Base-by-base conservation (phyloP, 2,797 vertebrate genomes). In the Lophotriccus pileatus region DNA sequence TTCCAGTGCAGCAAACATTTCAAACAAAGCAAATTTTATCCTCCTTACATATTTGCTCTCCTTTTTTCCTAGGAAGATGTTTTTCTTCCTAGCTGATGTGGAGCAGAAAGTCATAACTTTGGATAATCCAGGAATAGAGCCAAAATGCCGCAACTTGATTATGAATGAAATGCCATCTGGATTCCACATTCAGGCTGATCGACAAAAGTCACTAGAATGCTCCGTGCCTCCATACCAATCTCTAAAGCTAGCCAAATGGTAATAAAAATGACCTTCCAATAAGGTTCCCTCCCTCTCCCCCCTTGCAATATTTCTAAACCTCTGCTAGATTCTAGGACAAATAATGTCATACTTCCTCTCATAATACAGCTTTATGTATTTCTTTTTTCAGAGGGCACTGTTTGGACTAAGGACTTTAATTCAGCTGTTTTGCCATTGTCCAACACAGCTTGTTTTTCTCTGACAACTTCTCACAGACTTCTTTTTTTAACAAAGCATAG, bases 141-240 rank as follows among this genome's bases (percentile, higher is more conserved):
- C 95, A 95, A 94, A 95, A 91, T 84, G 32, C 34, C 66, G 58
- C 68, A 84, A 94, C 62, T 86, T 83, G 68, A 96, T 89, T 93
- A 89, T 69, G 69, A 94, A 94, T 78, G 60, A 91, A 94, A 72
- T 86, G 73, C 91, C 93, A 95, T 93, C 89, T 91, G 91, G 89
- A 87, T 91, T 93, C 43, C 43, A 75, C 47, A 72, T 64, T 91
- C 75, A 66, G 50, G 12, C 37, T 86, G 82, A 90, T 64, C 1
- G 1, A 91, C 73, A 70, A 85, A 95, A 94, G 76, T 86, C 69
- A 85, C 73, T 58, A 80, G 52, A 83, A 91, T n/a, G 43, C 13
- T 60, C 36, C 0, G 0, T 87, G 64, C n/a, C 28, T 70, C 49
- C 3, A 9, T 60, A 91, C 27, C 60, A 28, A 24, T 50, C 67